Evolutionary conservation across 2,888 invertebrate species (phyloP), one percentile per base, ranked within the genome.

Genomic region (Chloromyia formosa): DNA sequence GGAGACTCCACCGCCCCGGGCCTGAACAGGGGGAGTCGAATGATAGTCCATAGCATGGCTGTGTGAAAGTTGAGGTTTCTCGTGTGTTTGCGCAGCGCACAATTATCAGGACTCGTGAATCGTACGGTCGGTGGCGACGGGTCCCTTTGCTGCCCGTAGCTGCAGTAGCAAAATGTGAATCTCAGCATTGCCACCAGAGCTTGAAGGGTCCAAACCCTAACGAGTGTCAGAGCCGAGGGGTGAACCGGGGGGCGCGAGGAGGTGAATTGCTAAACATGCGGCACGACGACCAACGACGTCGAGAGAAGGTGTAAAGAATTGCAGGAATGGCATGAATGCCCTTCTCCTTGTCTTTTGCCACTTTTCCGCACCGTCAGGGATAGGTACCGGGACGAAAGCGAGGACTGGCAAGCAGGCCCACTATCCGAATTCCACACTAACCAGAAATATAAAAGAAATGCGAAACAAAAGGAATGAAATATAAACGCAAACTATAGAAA

Each of bases 41-140:
- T 35, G 27, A 35, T 35, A n/a, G n/a, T n/a, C n/a, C n/a, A 4
- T 61, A 40, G 40, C 40, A 62, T 60, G 60, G 23, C 23, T 23
- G 22, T 60, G 23, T 23, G 9, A n/a, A 62, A 62, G 16, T 62
- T 62, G 62, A 62, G 62, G 62, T 62, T 40, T 62, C 40, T 62
- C 40, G 62, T 62, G 3, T 35, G 40, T 62, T 62, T 62, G 62
- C 62, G 62, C 62, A 62, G 62, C 62, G 62, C 62, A 62, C 35
- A 62, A 27, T 14, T 40, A 62, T 62, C 62, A 62, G 40, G 27
- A 62, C 9, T 61, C 14, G 61, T 14, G 61, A 61, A 61, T 61
- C 22, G 23, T 10, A 27, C 40, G 40, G 14, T 40, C 40, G 62
- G 35, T 62, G 40, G 27, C 27, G 3, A 35, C 27, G 27, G 62